Conservation (phyloP, 2,113 vertebrate species). For the Oryzias javanicus region DNA sequence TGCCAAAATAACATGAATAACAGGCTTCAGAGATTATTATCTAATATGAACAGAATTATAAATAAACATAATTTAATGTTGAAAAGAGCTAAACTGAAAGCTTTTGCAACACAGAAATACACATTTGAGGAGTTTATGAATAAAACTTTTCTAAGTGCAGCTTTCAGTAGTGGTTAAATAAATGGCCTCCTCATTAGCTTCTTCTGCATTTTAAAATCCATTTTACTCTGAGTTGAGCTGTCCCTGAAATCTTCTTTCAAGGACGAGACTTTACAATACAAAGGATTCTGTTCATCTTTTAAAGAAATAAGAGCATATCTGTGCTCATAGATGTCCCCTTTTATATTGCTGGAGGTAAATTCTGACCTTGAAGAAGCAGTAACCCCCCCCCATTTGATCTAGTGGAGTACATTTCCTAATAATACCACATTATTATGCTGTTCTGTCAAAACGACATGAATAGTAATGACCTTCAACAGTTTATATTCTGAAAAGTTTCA, state of each 20-base stretch:
- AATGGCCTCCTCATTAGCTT: slow-evolving; percentile 8
- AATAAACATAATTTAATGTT: not conserved
- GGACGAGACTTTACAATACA: slow-evolving; percentile 1
- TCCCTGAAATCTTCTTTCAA: slow-evolving; percentile 24
- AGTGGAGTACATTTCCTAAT: not conserved
- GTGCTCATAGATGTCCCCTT: not conserved
- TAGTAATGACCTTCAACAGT: too few species aligned
- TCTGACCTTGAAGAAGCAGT: slow-evolving; percentile 6
- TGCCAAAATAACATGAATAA: slow-evolving; percentile 35
- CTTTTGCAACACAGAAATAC: not conserved
- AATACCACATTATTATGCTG: not conserved
- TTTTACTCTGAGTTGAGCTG: not conserved
- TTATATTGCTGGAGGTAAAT: slow-evolving; percentile 11
- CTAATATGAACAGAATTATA: not conserved
- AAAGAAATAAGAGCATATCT: not conserved
- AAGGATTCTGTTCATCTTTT: not conserved
- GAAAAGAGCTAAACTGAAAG: not conserved
- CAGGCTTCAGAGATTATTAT: not conserved
- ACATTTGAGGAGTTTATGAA: not conserved
- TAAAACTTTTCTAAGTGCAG: not conserved
- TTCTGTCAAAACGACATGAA: not conserved
- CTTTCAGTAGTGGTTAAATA: slow-evolving; percentile 1
- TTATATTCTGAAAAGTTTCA: too few species aligned
- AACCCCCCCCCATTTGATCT: not conserved
- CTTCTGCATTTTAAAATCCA: not conserved